phyloP scores from a whole-genome alignment of 2,113 vertebrate species.

The Actinemys pallida region DNA sequence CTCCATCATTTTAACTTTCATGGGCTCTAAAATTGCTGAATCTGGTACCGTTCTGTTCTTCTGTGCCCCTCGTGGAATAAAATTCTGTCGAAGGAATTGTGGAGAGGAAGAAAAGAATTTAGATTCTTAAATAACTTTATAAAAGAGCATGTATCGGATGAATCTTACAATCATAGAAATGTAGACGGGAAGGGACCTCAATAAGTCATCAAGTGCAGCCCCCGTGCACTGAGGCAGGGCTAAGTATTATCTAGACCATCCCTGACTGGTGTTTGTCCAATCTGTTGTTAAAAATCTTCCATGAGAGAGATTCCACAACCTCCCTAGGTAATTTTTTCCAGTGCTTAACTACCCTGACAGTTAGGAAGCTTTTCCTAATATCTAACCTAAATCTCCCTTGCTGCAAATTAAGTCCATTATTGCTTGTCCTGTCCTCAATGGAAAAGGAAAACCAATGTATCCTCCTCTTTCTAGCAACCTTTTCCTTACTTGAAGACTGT shows the following conservation, averaged over 20 bases:
- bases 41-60: background rate
- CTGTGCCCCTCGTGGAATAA: background rate
- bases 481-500: background rate
- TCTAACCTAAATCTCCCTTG: background rate
- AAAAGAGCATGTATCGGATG: background rate
- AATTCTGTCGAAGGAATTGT: constrained; percentile 28
- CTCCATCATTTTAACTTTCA: background rate
- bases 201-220: background rate
- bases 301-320: background rate
- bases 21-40: background rate
- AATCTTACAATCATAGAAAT: background rate
- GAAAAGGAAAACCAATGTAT: background rate
- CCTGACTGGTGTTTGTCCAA: background rate
- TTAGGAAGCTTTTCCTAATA: background rate
- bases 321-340: background rate
- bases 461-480: background rate
- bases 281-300: background rate
- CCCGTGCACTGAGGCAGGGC: background rate
- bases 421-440: background rate
- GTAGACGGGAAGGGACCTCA: background rate
- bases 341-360: background rate
- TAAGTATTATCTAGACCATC: background rate
- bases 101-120: constrained; percentile 42
- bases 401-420: background rate
- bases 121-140: constrained; percentile 62